A percentile compares a stretch with the other conserved stretches of the same genome.
Evolutionary conservation across 2,888 invertebrate species (phyloP).

Genomic region (Lasioglossum pauxillum): DNA sequence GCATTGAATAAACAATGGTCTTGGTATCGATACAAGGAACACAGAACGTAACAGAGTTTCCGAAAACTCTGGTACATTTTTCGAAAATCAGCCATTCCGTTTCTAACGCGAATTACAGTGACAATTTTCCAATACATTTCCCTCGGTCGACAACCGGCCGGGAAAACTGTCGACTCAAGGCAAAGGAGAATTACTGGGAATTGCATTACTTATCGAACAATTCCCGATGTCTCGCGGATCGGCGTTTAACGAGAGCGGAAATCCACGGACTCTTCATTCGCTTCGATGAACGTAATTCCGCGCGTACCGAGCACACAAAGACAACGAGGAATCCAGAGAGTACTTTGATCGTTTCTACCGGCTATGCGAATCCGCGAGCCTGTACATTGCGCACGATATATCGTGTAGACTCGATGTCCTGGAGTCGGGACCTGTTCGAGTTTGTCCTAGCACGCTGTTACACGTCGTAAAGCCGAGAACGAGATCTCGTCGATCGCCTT

Average conservation of each 20-base stretch:
- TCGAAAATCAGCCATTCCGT: background rate
- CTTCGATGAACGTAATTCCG: slow-evolving; percentile 29
- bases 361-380: slow-evolving; percentile 37
- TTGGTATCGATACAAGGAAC: no score
- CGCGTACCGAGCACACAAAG: background rate
- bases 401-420: background rate
- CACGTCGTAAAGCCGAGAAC: background rate
- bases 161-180: background rate
- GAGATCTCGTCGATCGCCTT: background rate
- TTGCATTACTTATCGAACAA: slow-evolving; percentile 24
- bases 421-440: background rate
- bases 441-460: background rate
- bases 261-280: background rate
- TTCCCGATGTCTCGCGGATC: background rate
- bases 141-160: background rate
- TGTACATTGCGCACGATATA: no score
- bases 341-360: slow-evolving; percentile 27
- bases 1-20: no score
- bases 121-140: background rate
- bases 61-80: background rate
- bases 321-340: background rate
- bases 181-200: slow-evolving; percentile 14
- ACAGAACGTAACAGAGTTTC: no score
- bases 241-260: slow-evolving; percentile 20
- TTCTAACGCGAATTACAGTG: background rate